Evolutionary conservation across 2,888 invertebrate genomes (phyloP).

Genomic region (Microchrysa polita): DNA sequence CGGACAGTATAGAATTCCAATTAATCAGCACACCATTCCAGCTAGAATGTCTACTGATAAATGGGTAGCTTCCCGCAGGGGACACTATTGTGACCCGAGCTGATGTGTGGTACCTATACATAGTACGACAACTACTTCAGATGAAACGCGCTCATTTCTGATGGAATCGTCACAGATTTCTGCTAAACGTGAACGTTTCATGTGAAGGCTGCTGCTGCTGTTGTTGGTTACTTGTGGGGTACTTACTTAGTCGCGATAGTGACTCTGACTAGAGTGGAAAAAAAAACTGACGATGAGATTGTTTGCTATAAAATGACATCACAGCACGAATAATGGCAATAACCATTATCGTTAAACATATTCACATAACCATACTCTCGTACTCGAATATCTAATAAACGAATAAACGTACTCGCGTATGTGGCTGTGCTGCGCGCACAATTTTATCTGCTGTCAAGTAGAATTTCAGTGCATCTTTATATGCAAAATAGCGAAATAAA

Average conservation of each 20-base stretch:
- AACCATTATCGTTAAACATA: conserved; percentile 4
- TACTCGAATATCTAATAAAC: too few relatives aligned
- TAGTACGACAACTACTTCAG: background rate
- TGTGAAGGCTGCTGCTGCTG: background rate
- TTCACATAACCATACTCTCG: background rate
- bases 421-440: too few relatives aligned
- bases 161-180: background rate
- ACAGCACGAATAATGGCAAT: conserved; percentile 5
- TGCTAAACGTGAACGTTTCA: background rate
- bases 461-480: conserved; percentile 11
- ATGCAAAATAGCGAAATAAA: conserved; percentile 7
- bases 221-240: too few relatives aligned
- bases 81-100: background rate
- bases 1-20: background rate
- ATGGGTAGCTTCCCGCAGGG: conserved; percentile 3
- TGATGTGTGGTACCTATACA: too few relatives aligned
- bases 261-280: too few relatives aligned
- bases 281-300: too few relatives aligned
- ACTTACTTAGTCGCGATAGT: too few relatives aligned
- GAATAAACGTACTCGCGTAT: background rate
- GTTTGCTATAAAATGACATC: background rate
- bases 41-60: background rate
- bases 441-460: conserved; percentile 9
- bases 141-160: background rate
- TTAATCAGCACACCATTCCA: conserved; percentile 10